These are phyloP conservation scores for Aleadryas rufinucha DNA, from an alignment of 2,113 vertebrate genomes.

Conservation along the genomic window DNA sequence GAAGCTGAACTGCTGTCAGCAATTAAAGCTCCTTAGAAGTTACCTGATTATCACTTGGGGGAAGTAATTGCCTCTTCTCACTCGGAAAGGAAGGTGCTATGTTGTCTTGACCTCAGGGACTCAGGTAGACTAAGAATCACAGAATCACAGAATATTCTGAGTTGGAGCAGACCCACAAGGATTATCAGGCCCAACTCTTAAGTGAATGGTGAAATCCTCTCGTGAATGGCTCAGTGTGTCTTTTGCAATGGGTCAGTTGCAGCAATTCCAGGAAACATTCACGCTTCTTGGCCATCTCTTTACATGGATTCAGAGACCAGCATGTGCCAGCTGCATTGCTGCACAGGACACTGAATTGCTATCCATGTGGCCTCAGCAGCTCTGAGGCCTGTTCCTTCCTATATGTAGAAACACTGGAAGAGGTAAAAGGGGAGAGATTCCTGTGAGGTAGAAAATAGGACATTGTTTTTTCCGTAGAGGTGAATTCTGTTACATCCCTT, in stretches of 20 bases:
- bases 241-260: neutral
- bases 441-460: neutral
- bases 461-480: neutral
- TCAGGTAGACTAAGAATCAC: neutral
- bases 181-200: fast-evolving
- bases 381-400: neutral
- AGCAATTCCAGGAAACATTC: neutral
- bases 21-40: neutral
- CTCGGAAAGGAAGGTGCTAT: neutral
- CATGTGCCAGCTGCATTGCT: neutral
- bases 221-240: neutral
- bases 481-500: neutral
- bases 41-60: neutral
- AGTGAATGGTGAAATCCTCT: neutral
- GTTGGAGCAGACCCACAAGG: neutral
- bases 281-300: neutral
- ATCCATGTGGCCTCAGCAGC: neutral
- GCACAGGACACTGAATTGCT: neutral
- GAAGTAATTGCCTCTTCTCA: neutral
- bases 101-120: neutral
- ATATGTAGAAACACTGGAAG: neutral
- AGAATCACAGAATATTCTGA: neutral
- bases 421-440: neutral
- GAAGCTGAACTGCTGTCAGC: neutral
- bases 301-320: neutral